phyloP scores from a whole-genome alignment of 2,888 invertebrate genomes.

The Cryptus armator region DNA sequence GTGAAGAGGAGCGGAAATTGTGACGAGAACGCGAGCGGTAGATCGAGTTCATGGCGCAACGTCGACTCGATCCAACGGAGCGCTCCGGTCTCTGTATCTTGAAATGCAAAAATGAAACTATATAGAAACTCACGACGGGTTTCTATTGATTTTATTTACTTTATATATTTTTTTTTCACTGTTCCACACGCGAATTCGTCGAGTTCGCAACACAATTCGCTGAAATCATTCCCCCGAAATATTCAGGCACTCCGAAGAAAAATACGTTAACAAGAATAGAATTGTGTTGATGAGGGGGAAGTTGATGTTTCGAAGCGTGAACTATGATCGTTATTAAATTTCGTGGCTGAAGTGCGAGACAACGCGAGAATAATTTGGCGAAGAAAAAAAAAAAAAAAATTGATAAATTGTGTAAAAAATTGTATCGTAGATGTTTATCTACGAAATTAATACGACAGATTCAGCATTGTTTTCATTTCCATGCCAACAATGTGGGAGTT shows the following conservation, averaged over 20 bases:
- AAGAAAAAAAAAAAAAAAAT: neutral
- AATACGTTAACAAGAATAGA: conserved; percentile 79
- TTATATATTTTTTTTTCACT: conserved; percentile 1
- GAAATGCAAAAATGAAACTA: neutral
- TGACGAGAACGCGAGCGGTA: neutral
- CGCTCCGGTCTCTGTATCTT: neutral
- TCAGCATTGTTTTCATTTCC: neutral
- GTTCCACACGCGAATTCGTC: neutral
- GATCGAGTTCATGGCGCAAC: conserved; percentile 23
- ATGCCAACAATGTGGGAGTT: neutral
- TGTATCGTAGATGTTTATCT: neutral
- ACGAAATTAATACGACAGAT: neutral
- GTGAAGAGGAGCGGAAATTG: conserved; percentile 36
- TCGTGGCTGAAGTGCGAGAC: neutral
- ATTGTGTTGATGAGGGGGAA: conserved; percentile 67
- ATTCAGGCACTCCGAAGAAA: conserved; percentile 83
- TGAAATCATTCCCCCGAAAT: conserved; percentile 69
- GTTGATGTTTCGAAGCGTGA: conserved; percentile 30
- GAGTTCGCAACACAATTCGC: conserved; percentile 47
- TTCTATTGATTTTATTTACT: conserved; percentile 7
- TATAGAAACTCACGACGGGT: neutral
- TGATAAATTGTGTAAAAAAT: neutral
- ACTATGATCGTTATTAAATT: conserved; percentile 23
- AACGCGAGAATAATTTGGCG: neutral
- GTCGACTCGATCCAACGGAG: neutral